phyloP scores from a whole-genome alignment of 2,113 vertebrate genomes.

The Phaethornis superciliosus region DNA sequence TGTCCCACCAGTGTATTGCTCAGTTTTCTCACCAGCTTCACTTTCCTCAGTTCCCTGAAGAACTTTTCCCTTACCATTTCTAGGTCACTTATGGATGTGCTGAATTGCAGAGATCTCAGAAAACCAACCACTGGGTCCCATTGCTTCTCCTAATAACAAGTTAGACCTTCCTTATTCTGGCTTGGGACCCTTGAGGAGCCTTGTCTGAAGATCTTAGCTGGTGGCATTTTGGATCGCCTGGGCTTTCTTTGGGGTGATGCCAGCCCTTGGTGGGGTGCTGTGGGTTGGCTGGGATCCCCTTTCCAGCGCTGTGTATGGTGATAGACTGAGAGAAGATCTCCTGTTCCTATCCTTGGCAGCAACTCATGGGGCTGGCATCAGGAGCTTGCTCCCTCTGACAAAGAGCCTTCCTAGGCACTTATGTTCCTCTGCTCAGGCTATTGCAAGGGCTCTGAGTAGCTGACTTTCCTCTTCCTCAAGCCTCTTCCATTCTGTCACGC shows the following conservation, averaged over 20 bases:
- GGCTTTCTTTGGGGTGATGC: not conserved
- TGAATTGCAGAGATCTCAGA: not conserved
- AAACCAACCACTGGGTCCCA: not conserved
- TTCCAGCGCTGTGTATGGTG: fast-evolving
- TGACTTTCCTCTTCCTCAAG: not conserved
- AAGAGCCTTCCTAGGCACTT: not conserved
- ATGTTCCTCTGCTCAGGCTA: not conserved
- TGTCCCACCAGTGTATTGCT: not conserved
- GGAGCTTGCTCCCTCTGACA: not conserved
- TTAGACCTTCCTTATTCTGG: not conserved
- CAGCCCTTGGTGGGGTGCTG: not conserved
- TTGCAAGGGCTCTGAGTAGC: not conserved
- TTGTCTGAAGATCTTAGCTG: not conserved
- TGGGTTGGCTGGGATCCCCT: not conserved
- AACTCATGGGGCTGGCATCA: not conserved
- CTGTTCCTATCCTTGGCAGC: not conserved
- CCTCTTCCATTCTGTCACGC: not conserved
- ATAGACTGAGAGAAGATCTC: not conserved
- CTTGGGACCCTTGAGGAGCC: not conserved
- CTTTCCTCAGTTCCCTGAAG: not conserved
- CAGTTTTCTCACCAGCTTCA: not conserved
- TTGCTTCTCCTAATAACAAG: not conserved
- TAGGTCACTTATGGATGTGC: not conserved
- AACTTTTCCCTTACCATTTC: not conserved
- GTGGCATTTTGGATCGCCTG: not conserved